Evolutionary conservation across 2,888 invertebrate species (phyloP).

Genomic region (Zygaena filipendulae): DNA sequence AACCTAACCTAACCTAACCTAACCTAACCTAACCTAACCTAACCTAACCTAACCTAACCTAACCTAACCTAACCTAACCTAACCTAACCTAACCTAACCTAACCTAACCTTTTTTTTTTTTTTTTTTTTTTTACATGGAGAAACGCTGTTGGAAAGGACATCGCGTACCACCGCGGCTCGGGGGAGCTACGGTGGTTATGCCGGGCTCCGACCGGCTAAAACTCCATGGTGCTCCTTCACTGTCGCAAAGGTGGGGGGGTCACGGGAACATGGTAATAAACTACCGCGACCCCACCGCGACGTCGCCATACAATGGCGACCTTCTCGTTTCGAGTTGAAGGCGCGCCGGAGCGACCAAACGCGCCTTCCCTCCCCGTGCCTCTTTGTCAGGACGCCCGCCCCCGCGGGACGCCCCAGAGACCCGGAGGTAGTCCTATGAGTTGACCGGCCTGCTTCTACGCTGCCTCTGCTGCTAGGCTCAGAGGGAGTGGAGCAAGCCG

Average conservation of each 20-base stretch:
- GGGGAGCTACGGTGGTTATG: not conserved
- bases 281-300: not conserved
- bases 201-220: not conserved
- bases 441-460: too few relatives aligned
- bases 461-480: too few relatives aligned
- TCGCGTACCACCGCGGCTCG: not conserved
- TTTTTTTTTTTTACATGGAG: too few relatives aligned
- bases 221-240: not conserved
- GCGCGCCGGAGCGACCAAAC: too few relatives aligned
- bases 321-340: too few relatives aligned
- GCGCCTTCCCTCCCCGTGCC: too few relatives aligned
- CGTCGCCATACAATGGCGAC: too few relatives aligned
- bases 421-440: too few relatives aligned
- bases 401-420: too few relatives aligned
- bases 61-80: conserved; percentile 12
- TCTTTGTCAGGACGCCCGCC: too few relatives aligned
- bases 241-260: not conserved
- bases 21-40: conserved; percentile 5
- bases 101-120: conserved; percentile 9
- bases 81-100: conserved; percentile 14
- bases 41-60: conserved; percentile 6
- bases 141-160: not conserved
- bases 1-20: conserved; percentile 6
- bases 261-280: not conserved
- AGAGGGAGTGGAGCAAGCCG: too few relatives aligned